Base-by-base conservation (phyloP, 2,113 vertebrate genomes). In the Bolborhynchus lineola region DNA sequence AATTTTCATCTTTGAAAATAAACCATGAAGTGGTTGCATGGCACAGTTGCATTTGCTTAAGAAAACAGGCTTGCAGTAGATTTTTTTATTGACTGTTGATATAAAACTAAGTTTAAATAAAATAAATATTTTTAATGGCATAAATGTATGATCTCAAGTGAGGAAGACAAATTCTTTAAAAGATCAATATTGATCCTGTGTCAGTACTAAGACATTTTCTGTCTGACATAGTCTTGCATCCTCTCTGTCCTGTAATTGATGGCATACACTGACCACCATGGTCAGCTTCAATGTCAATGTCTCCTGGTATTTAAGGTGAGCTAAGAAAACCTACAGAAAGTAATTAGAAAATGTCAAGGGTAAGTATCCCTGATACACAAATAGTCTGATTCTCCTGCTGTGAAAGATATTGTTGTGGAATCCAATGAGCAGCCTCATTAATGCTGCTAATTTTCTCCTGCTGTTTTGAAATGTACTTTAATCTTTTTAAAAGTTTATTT, bases 261-360 rank as follows among this genome's bases (percentile, higher is more conserved):
- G 70, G 23, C 37, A 39, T 19, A 19, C 35, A 64, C 59, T 65
- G 64, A 62, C 80, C 59, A 82, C 37, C 18, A 29, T 57, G 70
- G 88, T 85, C 90, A 90, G 12, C 74, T 79, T 85, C 81, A 93
- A 92, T 76, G 94, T 93, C 74, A 88, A 1, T 39, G 39, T 82
- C 75, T 78, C 53, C 60, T 88, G 85, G 65, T 59, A 88, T 69
- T 90, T 94, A 95, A 97, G 94, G 91, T 97, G 96, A 96, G 70
- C 88, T 96, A 95, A 89, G 81, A 87, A 95, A 97, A 94, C 82
- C 86, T 39, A 92, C 88, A 78, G 95, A 97, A 98, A 96, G 91
- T 97, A 98, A 98, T 98, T 98, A 97, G 93, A 94, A 96, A 98
- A 97, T 97, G 97, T 97, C 97, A 97, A 89, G 93, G 82, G 85